Evolutionary conservation across 1,140 invertebrate species (phyloP).

Genomic region (Drosophila micromelanica): DNA sequence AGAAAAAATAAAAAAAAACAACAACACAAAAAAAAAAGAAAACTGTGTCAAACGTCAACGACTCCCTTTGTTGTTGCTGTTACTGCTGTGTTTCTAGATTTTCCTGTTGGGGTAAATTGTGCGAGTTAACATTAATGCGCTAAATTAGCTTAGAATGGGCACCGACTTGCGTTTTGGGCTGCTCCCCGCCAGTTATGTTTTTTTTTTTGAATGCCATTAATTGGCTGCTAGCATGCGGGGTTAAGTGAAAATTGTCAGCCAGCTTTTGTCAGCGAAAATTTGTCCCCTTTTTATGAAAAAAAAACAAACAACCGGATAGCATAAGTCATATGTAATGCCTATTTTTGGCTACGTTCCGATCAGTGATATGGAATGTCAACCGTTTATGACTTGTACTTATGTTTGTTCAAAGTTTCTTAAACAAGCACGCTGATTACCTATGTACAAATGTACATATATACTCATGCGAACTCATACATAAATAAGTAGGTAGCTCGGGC

Average conservation of each 20-base stretch:
- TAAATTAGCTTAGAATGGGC: conserved; percentile 77
- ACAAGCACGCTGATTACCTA: conserved; percentile 60
- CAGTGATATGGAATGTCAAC: conserved; percentile 22
- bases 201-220: conserved; percentile 50
- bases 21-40: conserved; percentile 11
- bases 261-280: conserved; percentile 10
- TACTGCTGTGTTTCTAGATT: conserved; percentile 39
- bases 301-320: neutral
- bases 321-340: conserved; percentile 62
- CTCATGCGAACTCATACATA: conserved; percentile 3
- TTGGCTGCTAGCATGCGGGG: conserved; percentile 50
- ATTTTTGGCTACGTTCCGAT: conserved; percentile 51
- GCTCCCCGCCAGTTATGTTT: conserved; percentile 38
- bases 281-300: neutral
- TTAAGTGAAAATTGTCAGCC: conserved; percentile 11
- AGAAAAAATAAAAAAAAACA: conserved; percentile 43
- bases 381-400: conserved; percentile 59
- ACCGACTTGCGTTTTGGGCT: conserved; percentile 31
- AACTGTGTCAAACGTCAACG: conserved; percentile 78
- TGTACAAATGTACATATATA: conserved; percentile 1
- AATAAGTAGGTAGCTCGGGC: conserved; percentile 11
- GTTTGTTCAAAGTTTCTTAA: conserved; percentile 53
- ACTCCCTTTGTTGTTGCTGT: conserved; percentile 42
- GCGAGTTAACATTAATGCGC: conserved; percentile 75
- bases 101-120: conserved; percentile 67